These are phyloP conservation scores for Keiferia lycopersicella DNA, from an alignment of 2,888 invertebrate species.

Conservation along the genomic window DNA sequence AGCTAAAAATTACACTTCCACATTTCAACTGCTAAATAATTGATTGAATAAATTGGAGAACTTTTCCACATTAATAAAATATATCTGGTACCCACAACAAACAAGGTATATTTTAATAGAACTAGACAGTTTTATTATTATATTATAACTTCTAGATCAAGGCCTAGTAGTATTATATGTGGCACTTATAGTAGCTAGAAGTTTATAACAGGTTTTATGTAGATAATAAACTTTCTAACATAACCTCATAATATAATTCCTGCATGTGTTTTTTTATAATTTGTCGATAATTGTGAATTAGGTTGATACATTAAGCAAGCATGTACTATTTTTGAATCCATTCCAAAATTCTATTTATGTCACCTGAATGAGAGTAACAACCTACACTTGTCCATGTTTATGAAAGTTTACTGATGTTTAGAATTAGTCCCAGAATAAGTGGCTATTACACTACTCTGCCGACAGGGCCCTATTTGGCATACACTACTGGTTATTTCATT, in stretches of 20 bases:
- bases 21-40: too few relatives aligned
- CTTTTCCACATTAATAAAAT: too few relatives aligned
- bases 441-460: too few relatives aligned
- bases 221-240: too few relatives aligned
- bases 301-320: not conserved
- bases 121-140: not conserved
- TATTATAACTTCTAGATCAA: slow-evolving; percentile 18
- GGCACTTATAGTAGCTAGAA: not conserved
- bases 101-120: not conserved
- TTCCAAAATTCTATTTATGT: slow-evolving; percentile 11
- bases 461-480: too few relatives aligned
- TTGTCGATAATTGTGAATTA: too few relatives aligned
- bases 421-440: not conserved
- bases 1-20: too few relatives aligned
- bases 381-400: not conserved
- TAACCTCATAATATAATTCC: too few relatives aligned
- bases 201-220: not conserved
- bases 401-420: not conserved
- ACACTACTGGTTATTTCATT: too few relatives aligned
- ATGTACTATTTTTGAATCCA: slow-evolving; percentile 8
- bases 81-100: too few relatives aligned
- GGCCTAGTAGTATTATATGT: not conserved
- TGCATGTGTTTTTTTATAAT: too few relatives aligned
- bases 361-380: not conserved
- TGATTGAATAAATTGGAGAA: too few relatives aligned